Evolutionary conservation across 37 sponge, comb jelly and placozoan species (phyloP).

Genomic region (Spongia lamella): DNA sequence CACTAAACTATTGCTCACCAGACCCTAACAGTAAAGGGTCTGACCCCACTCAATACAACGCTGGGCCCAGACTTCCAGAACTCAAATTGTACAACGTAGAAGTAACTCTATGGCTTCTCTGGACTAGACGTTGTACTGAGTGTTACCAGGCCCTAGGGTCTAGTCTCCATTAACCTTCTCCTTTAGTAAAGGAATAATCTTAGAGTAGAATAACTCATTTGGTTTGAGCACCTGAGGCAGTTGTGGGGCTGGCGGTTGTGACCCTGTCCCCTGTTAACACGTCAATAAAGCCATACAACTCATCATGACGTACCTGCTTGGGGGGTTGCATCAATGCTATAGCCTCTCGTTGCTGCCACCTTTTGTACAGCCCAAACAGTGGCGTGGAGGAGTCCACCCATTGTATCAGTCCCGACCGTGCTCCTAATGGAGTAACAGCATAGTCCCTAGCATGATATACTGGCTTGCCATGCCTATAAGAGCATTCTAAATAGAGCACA

Average conservation of each 20-base stretch:
- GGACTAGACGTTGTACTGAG: too few relatives aligned
- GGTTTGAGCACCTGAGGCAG: slow-evolving; percentile 76
- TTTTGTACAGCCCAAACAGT: slow-evolving; percentile 94
- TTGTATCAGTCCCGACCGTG: slow-evolving; percentile 94
- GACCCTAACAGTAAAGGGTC: background rate
- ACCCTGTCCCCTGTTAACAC: slow-evolving; percentile 23
- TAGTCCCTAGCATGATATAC: slow-evolving; percentile 90
- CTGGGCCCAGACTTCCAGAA: too few relatives aligned
- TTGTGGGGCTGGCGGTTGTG: slow-evolving; percentile 52
- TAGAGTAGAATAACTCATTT: slow-evolving; percentile 88
- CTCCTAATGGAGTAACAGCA: slow-evolving; percentile 95
- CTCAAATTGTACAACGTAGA: too few relatives aligned
- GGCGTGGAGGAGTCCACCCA: slow-evolving; percentile 96
- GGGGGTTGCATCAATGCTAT: slow-evolving; percentile 56
- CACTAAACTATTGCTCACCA: background rate
- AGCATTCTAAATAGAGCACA: background rate
- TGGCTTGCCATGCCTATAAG: slow-evolving; percentile 63
- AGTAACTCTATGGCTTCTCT: too few relatives aligned
- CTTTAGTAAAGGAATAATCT: slow-evolving; percentile 86
- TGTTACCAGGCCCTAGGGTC: too few relatives aligned
- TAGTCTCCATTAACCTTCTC: slow-evolving; percentile 33
- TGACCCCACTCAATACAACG: too few relatives aligned
- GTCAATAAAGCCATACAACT: background rate
- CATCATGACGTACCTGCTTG: slow-evolving; percentile 59
- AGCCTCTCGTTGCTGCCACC: slow-evolving; percentile 97